Percentiles rank a stretch among this genome's conserved stretches.
Conservation (phyloP, 2,113 vertebrate species). For the Corythoichthys intestinalis region DNA sequence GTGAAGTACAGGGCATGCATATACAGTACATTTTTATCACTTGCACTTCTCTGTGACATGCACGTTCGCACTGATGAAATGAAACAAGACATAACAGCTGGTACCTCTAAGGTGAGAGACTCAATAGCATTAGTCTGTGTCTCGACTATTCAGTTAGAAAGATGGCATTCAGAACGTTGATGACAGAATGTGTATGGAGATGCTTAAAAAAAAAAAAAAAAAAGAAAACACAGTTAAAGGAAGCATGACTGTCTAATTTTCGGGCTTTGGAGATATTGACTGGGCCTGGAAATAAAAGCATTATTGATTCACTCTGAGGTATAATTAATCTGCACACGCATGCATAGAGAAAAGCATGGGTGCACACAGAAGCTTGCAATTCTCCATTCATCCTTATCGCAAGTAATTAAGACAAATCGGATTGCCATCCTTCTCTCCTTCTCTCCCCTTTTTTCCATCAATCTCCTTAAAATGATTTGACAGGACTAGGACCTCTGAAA, state of each 20-base stretch:
- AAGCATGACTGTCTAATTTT: conserved; percentile 52
- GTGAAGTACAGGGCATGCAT: not conserved
- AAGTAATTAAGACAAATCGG: conserved; percentile 45
- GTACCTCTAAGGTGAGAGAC: conserved; percentile 37
- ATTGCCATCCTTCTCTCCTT: conserved; percentile 24
- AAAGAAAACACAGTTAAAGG: not conserved
- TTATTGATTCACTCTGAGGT: conserved; percentile 55
- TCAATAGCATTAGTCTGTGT: conserved; percentile 30
- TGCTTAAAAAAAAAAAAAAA: not conserved
- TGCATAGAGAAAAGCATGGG: conserved; percentile 1
- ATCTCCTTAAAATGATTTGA: conserved; percentile 20
- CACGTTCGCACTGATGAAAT: conserved; percentile 9
- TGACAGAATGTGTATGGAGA: conserved; percentile 5
- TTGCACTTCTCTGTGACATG: conserved; percentile 4
- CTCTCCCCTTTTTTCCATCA: conserved; percentile 2
- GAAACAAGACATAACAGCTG: conserved; percentile 29
- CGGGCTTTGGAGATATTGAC: conserved; percentile 49
- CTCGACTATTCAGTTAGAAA: conserved; percentile 52
- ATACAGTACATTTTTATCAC: conserved; percentile 13
- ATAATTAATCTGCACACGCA: conserved; percentile 59
- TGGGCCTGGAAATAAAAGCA: conserved; percentile 47
- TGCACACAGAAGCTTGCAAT: not conserved
- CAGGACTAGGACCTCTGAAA: not conserved
- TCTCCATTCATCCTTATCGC: conserved; percentile 47
- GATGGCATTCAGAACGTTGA: conserved; percentile 33